Conservation (phyloP, 2,113 vertebrate genomes). For the Oncorhynchus kisutch region DNA sequence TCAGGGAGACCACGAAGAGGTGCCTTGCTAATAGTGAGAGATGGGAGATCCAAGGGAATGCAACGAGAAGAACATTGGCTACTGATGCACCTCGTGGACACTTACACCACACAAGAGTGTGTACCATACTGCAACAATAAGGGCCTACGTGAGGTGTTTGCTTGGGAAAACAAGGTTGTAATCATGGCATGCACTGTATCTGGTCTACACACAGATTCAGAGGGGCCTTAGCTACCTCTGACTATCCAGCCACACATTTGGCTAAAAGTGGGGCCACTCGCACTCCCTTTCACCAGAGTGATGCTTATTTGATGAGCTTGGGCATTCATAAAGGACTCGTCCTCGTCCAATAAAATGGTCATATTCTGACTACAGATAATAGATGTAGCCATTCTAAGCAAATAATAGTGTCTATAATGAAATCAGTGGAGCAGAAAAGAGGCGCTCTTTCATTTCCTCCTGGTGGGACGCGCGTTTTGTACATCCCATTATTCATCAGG, state of each 20-base stretch:
- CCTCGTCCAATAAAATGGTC: conserved; percentile 60
- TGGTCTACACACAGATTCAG: not conserved
- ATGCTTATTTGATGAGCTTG: conserved; percentile 64
- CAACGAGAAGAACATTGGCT: not conserved
- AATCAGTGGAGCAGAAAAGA: conserved; percentile 78
- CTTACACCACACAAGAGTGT: not conserved
- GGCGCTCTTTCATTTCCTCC: conserved; percentile 79
- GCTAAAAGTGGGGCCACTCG: conserved; percentile 30
- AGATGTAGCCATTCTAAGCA: conserved; percentile 76
- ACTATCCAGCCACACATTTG: conserved; percentile 34
- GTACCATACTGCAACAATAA: not conserved
- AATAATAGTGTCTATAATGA: conserved; percentile 81
- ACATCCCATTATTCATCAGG: conserved; percentile 73
- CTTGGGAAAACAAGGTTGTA: not conserved
- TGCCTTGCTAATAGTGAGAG: not conserved
- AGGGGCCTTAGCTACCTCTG: conserved; percentile 22
- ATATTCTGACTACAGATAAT: conserved; percentile 73
- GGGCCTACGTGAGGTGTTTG: not conserved
- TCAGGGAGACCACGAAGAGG: not conserved
- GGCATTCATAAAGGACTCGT: conserved; percentile 66
- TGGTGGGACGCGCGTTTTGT: conserved; percentile 63
- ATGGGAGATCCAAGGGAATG: not conserved
- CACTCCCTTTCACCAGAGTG: conserved; percentile 32
- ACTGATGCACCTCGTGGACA: not conserved
- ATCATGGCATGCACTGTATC: not conserved